Conservation (phyloP, 2,113 vertebrate species). For the Rynchops niger region DNA sequence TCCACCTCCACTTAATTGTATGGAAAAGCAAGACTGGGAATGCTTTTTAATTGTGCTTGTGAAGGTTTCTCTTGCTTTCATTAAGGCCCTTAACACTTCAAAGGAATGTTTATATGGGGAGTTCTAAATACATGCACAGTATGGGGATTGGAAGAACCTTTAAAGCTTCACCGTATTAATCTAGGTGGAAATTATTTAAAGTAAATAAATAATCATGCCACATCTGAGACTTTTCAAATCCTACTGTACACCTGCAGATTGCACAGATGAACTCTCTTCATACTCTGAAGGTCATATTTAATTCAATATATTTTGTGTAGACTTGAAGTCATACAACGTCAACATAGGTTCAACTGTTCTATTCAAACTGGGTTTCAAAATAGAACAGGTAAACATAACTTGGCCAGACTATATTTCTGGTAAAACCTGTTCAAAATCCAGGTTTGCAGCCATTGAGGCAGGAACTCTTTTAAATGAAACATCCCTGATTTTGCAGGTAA, state of each 20-base stretch:
- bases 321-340: neutral
- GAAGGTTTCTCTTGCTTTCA: neutral
- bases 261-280: neutral
- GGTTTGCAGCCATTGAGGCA: neutral
- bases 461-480: neutral
- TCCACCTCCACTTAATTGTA: neutral
- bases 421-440: neutral
- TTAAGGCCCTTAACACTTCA: neutral
- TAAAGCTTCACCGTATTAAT: neutral
- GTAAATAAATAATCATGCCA: neutral
- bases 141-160: neutral
- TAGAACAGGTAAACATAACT: neutral
- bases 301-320: neutral
- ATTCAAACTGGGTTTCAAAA: neutral
- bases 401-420: neutral
- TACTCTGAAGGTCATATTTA: conserved; percentile 2
- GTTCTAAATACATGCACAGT: neutral
- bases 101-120: neutral
- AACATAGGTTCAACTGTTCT: neutral
- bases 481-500: neutral
- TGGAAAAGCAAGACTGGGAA: neutral
- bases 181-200: neutral
- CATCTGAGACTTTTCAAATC: neutral
- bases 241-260: neutral
- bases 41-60: neutral